A percentile compares a stretch with the other conserved stretches of the same genome.
phyloP scores from a whole-genome alignment of 2,113 vertebrate genomes.

The Rhabdomys dilectus region DNA sequence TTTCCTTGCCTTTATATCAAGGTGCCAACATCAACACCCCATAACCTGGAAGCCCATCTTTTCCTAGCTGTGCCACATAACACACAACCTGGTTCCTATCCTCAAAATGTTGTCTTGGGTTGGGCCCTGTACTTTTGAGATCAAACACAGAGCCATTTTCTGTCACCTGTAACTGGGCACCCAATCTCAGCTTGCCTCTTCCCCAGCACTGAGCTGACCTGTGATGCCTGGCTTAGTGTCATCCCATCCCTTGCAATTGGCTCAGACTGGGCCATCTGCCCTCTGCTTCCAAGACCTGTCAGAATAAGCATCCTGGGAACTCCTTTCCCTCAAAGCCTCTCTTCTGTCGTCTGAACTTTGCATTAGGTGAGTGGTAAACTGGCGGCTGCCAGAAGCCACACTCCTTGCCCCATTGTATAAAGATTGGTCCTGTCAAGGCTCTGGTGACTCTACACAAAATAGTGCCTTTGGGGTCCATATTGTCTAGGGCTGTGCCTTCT shows the following conservation, averaged over 20 bases:
- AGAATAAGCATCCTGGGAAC: background rate
- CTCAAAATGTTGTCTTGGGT: background rate
- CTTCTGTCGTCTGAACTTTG: background rate
- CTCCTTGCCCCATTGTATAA: background rate
- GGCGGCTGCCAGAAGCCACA: background rate
- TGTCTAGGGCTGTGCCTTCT: constrained; percentile 52
- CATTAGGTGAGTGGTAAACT: background rate
- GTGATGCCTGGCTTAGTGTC: background rate
- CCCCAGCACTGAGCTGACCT: background rate
- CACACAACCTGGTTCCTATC: background rate
- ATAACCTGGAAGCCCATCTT: background rate
- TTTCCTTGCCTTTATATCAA: background rate
- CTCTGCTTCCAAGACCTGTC: background rate
- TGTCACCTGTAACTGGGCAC: background rate
- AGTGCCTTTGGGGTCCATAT: background rate
- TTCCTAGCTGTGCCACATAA: background rate
- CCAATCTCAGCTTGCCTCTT: background rate
- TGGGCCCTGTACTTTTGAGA: background rate
- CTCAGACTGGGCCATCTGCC: background rate
- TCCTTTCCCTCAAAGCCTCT: constrained; percentile 6
- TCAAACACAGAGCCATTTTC: background rate
- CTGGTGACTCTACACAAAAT: background rate
- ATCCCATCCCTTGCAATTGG: background rate
- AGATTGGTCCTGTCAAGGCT: background rate
- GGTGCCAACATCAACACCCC: background rate